Percentiles rank a stretch among this genome's conserved stretches.
Evolutionary conservation across 2,797 vertebrate species (phyloP).

Genomic region (Anolis apletophallus): DNA sequence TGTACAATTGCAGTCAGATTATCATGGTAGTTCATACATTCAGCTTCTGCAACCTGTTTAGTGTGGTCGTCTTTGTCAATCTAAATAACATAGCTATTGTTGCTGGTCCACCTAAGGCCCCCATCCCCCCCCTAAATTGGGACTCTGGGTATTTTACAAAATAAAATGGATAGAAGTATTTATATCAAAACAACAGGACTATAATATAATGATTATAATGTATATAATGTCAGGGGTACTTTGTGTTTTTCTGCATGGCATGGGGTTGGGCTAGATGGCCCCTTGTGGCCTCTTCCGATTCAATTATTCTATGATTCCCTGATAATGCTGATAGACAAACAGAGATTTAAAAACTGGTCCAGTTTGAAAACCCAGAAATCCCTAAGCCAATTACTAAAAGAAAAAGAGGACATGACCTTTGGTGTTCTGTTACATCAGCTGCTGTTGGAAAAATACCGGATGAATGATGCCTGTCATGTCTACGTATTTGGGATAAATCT

Average conservation of each 20-base stretch:
- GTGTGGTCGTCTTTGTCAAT: background rate
- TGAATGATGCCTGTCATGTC: background rate
- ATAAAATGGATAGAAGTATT: no score
- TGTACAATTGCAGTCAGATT: no score
- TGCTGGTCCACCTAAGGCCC: no score
- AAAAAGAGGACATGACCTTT: background rate
- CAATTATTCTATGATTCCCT: no score
- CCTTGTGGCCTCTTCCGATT: no score
- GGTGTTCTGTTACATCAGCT: constrained; percentile 24
- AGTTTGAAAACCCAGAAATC: background rate
- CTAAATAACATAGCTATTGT: background rate
- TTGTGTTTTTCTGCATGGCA: no score
- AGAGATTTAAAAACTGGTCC: background rate
- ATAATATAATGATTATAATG: background rate
- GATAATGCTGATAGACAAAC: background rate
- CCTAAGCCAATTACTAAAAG: background rate
- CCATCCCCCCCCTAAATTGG: no score
- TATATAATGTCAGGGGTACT: background rate
- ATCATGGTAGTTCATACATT: no score
- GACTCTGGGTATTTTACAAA: no score
- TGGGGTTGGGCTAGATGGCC: no score
- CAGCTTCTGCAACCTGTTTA: no score
- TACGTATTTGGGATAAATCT: background rate
- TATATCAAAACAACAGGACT: background rate
- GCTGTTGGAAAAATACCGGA: background rate